Evolutionary conservation across 2,113 vertebrate genomes (phyloP).

Genomic region (Rostratula benghalensis): DNA sequence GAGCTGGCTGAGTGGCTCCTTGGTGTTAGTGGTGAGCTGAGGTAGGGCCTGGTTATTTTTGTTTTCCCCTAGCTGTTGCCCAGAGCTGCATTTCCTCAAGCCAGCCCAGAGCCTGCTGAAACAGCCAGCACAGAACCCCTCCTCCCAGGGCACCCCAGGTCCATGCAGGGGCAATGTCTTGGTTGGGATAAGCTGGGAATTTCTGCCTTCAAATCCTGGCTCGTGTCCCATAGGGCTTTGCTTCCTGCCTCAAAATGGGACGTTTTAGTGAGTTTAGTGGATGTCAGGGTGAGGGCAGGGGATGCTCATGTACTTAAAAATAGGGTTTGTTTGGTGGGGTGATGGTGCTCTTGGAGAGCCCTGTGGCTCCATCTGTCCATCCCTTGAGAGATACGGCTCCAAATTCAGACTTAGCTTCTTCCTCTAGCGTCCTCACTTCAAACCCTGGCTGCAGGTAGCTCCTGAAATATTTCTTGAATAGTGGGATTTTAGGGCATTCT

Average conservation of each 20-base stretch:
- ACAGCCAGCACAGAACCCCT: background rate
- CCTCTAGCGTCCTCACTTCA: background rate
- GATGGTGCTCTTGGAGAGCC: background rate
- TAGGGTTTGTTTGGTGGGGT: too few relatives aligned
- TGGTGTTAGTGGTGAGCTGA: background rate
- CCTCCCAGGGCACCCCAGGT: background rate
- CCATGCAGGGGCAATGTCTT: background rate
- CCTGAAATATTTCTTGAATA: background rate
- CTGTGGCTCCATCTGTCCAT: background rate
- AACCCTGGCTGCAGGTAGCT: background rate
- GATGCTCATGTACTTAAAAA: too few relatives aligned
- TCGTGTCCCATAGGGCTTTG: background rate
- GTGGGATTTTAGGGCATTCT: background rate
- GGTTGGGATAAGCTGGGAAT: background rate
- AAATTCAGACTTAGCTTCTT: background rate
- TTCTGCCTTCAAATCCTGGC: background rate
- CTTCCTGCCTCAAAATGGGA: background rate
- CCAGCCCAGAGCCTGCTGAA: background rate
- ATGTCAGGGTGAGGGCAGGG: too few relatives aligned
- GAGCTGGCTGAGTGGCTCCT: background rate
- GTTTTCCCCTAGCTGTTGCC: background rate
- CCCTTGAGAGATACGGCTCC: background rate
- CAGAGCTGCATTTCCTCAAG: background rate
- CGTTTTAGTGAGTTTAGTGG: background rate
- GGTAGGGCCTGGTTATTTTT: background rate